Percentiles rank a stretch among this genome's conserved stretches.
Evolutionary conservation across 2,888 invertebrate genomes (phyloP).

Genomic region (Campoplex nolae): DNA sequence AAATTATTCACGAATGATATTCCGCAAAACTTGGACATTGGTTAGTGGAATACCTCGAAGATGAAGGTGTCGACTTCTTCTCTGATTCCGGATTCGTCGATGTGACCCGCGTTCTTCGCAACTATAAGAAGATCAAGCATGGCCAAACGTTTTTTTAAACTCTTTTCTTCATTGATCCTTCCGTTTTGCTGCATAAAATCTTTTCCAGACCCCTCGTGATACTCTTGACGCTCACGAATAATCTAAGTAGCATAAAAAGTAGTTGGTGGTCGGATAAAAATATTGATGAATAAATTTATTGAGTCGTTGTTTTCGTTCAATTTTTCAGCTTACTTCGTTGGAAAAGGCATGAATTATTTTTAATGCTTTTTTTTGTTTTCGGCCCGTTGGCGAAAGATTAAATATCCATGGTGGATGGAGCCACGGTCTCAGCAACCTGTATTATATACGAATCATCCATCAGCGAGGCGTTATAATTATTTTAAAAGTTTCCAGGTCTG

Average conservation of each 20-base stretch:
- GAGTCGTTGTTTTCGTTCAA: background rate
- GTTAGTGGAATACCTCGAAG: slow-evolving; percentile 57
- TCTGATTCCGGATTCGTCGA: slow-evolving; percentile 68
- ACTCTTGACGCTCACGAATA: slow-evolving; percentile 67
- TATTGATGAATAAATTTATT: background rate
- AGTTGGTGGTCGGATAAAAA: background rate
- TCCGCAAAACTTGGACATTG: background rate
- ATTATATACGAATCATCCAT: background rate
- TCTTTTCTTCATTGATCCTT: background rate
- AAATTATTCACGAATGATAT: background rate
- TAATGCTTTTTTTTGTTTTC: slow-evolving; percentile 55
- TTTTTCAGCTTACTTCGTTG: slow-evolving; percentile 32
- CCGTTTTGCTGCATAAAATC: slow-evolving; percentile 35
- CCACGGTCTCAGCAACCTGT: slow-evolving; percentile 66
- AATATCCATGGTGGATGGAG: slow-evolving; percentile 35
- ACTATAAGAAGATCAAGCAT: slow-evolving; percentile 70
- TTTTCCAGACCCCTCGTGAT: slow-evolving; percentile 62
- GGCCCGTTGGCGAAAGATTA: slow-evolving; percentile 49
- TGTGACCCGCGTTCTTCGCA: slow-evolving; percentile 61
- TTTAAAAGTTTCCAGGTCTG: background rate
- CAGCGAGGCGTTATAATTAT: background rate
- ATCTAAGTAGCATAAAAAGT: slow-evolving; percentile 51
- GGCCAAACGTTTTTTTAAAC: slow-evolving; percentile 65
- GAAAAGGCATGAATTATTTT: slow-evolving; percentile 66
- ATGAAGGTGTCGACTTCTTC: slow-evolving; percentile 72